phyloP scores from a whole-genome alignment of 2,113 vertebrate species.

The Sphyrna mokarran region DNA sequence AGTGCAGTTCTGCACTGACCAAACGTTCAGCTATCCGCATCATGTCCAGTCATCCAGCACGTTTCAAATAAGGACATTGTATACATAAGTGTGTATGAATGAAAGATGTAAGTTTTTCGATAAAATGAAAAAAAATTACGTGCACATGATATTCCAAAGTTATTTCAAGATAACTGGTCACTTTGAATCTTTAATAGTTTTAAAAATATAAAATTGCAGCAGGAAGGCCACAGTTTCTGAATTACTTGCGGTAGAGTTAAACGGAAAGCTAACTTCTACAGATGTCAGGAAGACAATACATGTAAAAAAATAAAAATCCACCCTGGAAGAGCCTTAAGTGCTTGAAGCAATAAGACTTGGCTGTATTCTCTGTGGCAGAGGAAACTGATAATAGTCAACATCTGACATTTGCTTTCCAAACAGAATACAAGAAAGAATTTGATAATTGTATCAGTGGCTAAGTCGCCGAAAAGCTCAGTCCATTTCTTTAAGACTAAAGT shows the following conservation, averaged over 20 bases:
- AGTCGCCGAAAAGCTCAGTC: not conserved
- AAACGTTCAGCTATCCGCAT: not conserved
- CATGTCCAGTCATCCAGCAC: not conserved
- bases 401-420: not conserved
- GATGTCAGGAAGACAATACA: not conserved
- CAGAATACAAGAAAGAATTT: not conserved
- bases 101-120: not conserved
- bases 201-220: conserved; percentile 20
- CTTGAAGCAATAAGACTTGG: not conserved
- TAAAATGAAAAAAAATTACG: not conserved
- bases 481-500: not conserved
- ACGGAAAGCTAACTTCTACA: not conserved
- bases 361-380: not conserved
- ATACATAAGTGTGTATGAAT: not conserved
- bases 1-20: not conserved
- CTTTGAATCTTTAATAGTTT: conserved; percentile 29
- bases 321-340: no score
- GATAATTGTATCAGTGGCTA: not conserved
- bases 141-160: not conserved
- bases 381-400: not conserved
- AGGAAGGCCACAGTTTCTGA: not conserved
- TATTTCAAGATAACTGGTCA: not conserved
- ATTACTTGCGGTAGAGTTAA: not conserved
- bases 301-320: not conserved
- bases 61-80: not conserved